Percentiles rank a stretch among this genome's conserved stretches.
Evolutionary conservation across 1,140 invertebrate genomes (phyloP).

Genomic region (Thaumetopoea pityocampa): DNA sequence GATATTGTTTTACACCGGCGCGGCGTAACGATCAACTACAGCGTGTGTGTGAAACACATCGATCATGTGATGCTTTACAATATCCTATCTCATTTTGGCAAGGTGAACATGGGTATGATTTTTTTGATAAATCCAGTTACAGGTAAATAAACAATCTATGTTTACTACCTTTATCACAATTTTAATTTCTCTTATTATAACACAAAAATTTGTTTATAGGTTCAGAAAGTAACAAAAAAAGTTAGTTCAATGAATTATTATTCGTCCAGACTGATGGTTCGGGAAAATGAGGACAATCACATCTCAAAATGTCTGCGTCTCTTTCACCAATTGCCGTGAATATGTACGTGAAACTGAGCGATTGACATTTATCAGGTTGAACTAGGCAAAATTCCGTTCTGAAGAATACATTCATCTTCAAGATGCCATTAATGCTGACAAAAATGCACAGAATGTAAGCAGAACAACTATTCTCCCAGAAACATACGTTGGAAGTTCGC

Average conservation of each 20-base stretch:
- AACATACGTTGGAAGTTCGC: conserved; percentile 5
- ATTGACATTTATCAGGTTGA: conserved; percentile 12
- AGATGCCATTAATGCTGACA: conserved; percentile 5
- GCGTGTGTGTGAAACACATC: conserved; percentile 3
- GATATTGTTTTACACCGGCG: conserved; percentile 33
- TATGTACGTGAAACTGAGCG: conserved; percentile 9
- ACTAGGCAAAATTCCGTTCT: neutral
- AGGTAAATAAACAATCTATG: conserved; percentile 19
- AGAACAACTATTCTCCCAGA: conserved; percentile 3
- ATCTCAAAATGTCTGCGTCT: neutral
- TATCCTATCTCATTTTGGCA: conserved; percentile 31
- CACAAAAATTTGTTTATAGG: conserved; percentile 4
- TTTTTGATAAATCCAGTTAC: conserved; percentile 31
- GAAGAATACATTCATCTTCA: conserved; percentile 6
- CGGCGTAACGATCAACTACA: conserved; percentile 7
- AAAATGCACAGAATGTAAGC: conserved; percentile 6
- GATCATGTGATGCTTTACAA: conserved; percentile 48
- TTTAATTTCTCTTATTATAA: conserved; percentile 4
- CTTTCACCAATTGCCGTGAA: conserved; percentile 2
- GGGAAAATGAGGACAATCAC: conserved; percentile 6
- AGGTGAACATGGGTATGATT: conserved; percentile 48
- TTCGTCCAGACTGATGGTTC: conserved; percentile 4
- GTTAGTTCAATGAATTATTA: conserved; percentile 8
- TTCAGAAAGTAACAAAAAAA: conserved; percentile 6
- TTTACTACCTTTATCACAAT: conserved; percentile 1